A percentile compares a stretch with the other conserved stretches of the same genome.
phyloP scores from a whole-genome alignment of 2,113 vertebrate species.

The Motacilla tschutschensis region DNA sequence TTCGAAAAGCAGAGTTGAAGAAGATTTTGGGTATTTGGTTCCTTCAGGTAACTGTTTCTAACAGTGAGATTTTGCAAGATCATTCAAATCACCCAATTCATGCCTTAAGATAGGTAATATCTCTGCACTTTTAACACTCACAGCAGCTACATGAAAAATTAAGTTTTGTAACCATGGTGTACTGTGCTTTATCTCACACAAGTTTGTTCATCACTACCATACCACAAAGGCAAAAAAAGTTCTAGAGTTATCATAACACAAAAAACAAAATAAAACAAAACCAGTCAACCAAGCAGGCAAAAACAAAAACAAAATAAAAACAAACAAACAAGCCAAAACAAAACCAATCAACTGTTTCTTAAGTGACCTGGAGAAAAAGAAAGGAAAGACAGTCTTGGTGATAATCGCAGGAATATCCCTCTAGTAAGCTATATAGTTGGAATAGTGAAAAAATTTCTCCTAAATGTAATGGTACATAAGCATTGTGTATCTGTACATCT shows the following conservation, averaged over 20 bases:
- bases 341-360: not conserved
- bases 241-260: not conserved
- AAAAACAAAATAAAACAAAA: not conserved
- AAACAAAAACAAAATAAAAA: too few relatives aligned
- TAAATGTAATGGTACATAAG: not conserved
- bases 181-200: not conserved
- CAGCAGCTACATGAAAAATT: not conserved
- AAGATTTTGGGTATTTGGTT: not conserved
- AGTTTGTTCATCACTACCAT: not conserved
- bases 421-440: not conserved
- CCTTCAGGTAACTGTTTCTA: not conserved
- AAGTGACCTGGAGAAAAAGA: not conserved
- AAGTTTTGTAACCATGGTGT: not conserved
- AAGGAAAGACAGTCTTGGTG: not conserved
- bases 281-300: too few relatives aligned
- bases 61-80: not conserved
- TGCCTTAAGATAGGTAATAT: not conserved
- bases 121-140: not conserved
- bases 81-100: not conserved
- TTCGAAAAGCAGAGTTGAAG: not conserved
- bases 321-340: not conserved
- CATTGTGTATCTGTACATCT: rapidly evolving
- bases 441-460: not conserved
- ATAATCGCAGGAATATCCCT: not conserved
- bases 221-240: not conserved